Percentiles rank a stretch among this genome's conserved stretches.
Conservation (phyloP, 2,888 invertebrate species). For the Prionchulus punctatus region DNA sequence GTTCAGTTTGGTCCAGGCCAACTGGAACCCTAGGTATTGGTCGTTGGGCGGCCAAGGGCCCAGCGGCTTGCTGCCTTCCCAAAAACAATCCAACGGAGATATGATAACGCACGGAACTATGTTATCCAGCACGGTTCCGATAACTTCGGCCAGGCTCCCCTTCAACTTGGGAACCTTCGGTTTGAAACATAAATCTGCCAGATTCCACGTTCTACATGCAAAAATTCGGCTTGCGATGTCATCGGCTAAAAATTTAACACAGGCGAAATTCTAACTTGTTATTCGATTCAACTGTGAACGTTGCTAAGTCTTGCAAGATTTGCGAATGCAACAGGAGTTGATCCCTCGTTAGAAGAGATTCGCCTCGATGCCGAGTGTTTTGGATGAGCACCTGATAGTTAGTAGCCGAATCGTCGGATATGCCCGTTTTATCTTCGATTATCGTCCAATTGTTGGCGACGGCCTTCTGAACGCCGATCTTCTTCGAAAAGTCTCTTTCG, state of each 20-base stretch:
- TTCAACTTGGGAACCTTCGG: slow-evolving; percentile 65
- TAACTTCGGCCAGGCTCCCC: background rate
- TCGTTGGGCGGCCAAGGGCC: slow-evolving; percentile 45
- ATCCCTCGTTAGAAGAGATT: slow-evolving; percentile 64
- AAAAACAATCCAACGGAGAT: slow-evolving; percentile 95
- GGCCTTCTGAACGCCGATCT: background rate
- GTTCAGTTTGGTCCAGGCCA: background rate
- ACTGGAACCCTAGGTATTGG: slow-evolving; percentile 3
- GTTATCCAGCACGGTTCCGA: background rate
- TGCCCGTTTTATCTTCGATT: background rate
- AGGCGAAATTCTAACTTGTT: slow-evolving; percentile 48
- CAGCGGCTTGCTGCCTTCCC: slow-evolving; percentile 91
- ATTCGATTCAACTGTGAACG: slow-evolving; percentile 75
- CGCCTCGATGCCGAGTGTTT: slow-evolving; percentile 40
- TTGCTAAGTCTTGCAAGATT: slow-evolving; percentile 59
- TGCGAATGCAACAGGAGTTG: slow-evolving; percentile 74
- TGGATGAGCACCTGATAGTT: slow-evolving; percentile 23
- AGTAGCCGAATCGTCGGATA: background rate
- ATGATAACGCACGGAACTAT: slow-evolving; percentile 73
- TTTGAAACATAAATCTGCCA: slow-evolving; percentile 85
- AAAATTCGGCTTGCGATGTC: background rate
- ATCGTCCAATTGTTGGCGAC: background rate
- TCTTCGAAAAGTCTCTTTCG: background rate
- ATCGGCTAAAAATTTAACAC: background rate
- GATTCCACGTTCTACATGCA: slow-evolving; percentile 63